A percentile compares a stretch with the other conserved stretches of the same genome.
Conservation (phyloP, 2,888 invertebrate species). For the Tinea pellionella region DNA sequence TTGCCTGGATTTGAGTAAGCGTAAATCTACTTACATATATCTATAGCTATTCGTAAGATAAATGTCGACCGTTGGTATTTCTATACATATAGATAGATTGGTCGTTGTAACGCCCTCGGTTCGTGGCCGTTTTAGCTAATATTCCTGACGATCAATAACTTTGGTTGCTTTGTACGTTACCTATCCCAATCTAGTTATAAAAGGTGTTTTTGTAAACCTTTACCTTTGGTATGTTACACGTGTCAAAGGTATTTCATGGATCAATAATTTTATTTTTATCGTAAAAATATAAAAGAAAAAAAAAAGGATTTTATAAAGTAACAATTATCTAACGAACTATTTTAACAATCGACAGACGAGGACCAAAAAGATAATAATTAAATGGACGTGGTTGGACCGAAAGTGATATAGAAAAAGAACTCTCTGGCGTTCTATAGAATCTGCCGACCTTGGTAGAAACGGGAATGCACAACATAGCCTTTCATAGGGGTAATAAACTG, state of each 20-base stretch:
- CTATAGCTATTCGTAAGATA: neutral
- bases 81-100: neutral
- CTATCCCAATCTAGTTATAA: neutral
- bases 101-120: neutral
- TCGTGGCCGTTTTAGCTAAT: constrained; percentile 1
- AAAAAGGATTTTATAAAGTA: too few relatives aligned
- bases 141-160: neutral
- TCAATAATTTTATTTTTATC: too few relatives aligned
- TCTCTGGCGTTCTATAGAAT: too few relatives aligned
- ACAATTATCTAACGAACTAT: too few relatives aligned
- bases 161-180: neutral
- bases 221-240: neutral
- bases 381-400: too few relatives aligned
- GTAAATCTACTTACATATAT: neutral
- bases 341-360: too few relatives aligned
- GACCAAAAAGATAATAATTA: too few relatives aligned
- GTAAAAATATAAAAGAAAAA: too few relatives aligned
- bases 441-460: too few relatives aligned
- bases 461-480: too few relatives aligned
- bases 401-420: too few relatives aligned
- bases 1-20: constrained; percentile 2
- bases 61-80: neutral
- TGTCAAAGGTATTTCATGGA: neutral
- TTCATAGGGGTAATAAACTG: too few relatives aligned
- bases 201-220: neutral